A percentile compares a stretch with the other conserved stretches of the same genome.
Evolutionary conservation across 2,797 vertebrate genomes (phyloP).

Genomic region (Delichon dasypus): DNA sequence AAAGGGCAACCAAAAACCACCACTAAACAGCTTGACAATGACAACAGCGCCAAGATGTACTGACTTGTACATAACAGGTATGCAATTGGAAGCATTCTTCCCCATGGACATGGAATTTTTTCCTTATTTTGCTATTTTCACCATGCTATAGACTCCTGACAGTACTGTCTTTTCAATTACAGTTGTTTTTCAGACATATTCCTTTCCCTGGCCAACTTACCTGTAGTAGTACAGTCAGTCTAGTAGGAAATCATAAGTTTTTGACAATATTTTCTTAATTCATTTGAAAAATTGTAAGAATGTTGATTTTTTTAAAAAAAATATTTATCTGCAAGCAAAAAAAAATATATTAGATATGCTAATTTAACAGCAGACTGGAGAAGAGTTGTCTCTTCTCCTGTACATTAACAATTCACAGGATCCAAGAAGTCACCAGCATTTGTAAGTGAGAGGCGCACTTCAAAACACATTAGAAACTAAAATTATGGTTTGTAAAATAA

Average conservation of each 20-base stretch:
- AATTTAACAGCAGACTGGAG: not conserved
- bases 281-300: not conserved
- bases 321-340: not conserved
- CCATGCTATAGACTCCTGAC: not conserved
- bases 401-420: not conserved
- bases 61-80: constrained; percentile 3
- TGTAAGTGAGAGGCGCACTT: not conserved
- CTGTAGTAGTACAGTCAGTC: not conserved
- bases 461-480: not conserved
- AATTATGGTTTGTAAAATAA: not conserved
- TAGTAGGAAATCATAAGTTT: not conserved
- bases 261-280: not conserved
- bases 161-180: not conserved
- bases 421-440: not conserved
- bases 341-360: not conserved
- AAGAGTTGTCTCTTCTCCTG: not conserved
- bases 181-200: not conserved
- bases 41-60: constrained; percentile 33
- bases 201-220: not conserved
- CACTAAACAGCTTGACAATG: constrained; percentile 32
- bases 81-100: constrained; percentile 42
- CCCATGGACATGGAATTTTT: not conserved
- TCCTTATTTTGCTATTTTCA: not conserved
- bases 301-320: rapidly evolving
- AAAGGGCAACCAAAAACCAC: not conserved